Conservation (phyloP, 2,797 vertebrate species). For the Buphagus erythrorhynchus region DNA sequence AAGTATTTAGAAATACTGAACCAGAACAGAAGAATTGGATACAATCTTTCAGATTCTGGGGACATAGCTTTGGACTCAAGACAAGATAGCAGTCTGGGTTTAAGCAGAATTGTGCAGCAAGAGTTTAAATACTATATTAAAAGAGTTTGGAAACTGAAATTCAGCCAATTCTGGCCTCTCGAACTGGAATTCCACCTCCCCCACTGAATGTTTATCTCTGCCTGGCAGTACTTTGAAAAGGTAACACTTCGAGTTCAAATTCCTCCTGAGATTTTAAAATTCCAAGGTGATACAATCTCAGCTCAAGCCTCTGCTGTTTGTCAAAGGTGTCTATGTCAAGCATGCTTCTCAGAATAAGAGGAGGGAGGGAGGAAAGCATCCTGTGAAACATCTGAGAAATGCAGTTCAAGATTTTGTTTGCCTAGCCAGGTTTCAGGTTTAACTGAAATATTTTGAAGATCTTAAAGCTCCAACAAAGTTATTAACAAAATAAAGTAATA, state of each 20-base stretch:
- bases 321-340: background rate
- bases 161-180: background rate
- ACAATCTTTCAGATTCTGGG: background rate
- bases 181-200: background rate
- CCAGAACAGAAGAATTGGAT: background rate
- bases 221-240: background rate
- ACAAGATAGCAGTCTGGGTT: background rate
- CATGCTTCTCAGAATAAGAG: background rate
- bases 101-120: background rate
- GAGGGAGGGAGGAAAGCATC: background rate
- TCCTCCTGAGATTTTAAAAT: slow-evolving; percentile 47
- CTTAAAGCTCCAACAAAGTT: background rate
- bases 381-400: slow-evolving; percentile 4
- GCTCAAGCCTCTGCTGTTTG: background rate
- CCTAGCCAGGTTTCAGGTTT: background rate
- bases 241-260: slow-evolving; percentile 11
- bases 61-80: background rate
- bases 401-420: background rate
- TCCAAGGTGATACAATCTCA: background rate
- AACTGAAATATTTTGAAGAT: background rate
- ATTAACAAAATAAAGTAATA: background rate
- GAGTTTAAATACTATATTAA: background rate
- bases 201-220: background rate
- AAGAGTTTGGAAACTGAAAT: background rate
- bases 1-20: background rate